A percentile compares a stretch with the other conserved stretches of the same genome.
Conservation (phyloP, 2,113 vertebrate species). For the Pedionomus torquatus region DNA sequence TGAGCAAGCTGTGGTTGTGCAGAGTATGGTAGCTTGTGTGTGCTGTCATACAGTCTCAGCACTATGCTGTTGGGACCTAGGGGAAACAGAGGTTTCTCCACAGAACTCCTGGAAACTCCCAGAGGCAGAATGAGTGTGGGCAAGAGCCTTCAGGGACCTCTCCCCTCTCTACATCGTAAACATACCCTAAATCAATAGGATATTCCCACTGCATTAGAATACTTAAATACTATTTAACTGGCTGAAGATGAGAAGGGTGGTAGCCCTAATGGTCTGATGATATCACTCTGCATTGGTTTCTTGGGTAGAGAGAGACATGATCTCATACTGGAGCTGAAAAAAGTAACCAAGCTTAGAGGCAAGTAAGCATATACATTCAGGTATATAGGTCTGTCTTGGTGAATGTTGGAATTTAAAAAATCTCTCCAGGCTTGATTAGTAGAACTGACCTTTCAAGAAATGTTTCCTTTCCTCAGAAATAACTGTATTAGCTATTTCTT, state of each 20-base stretch:
- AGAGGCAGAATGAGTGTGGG: neutral
- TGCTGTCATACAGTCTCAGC: neutral
- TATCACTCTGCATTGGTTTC: neutral
- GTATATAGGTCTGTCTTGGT: neutral
- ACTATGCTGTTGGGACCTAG: rapidly evolving
- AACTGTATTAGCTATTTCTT: neutral
- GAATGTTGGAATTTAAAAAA: neutral
- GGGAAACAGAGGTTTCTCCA: neutral
- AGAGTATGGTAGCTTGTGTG: neutral
- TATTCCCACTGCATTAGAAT: neutral
- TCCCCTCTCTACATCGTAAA: neutral
- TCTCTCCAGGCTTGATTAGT: neutral
- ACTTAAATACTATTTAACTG: neutral
- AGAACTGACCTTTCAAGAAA: neutral
- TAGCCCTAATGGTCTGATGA: neutral
- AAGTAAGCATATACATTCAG: neutral
- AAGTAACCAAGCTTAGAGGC: neutral
- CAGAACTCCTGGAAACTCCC: neutral
- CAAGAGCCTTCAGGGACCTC: neutral
- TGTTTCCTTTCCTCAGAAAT: neutral
- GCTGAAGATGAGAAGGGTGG: neutral
- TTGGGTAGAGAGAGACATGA: neutral
- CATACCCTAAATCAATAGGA: neutral
- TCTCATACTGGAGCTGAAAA: neutral
- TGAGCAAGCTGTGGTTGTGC: neutral